A percentile compares a stretch with the other conserved stretches of the same genome.
These are phyloP conservation scores for Bambusicola thoracicus DNA, from an alignment of 2,113 vertebrate genomes.

Conservation along the genomic window DNA sequence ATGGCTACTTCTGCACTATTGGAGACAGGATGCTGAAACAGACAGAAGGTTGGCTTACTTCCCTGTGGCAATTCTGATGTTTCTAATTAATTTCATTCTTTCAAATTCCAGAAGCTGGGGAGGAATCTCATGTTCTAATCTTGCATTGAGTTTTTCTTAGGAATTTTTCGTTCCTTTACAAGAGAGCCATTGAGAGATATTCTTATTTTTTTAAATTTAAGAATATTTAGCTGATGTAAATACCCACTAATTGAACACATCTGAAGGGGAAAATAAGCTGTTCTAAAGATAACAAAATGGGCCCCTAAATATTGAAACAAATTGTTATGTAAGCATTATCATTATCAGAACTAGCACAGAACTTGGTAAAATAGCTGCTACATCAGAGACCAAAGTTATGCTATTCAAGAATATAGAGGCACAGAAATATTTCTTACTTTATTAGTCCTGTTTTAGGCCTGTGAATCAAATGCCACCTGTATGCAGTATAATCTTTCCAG, in stretches of 20 bases:
- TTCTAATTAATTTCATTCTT: slow-evolving; percentile 61
- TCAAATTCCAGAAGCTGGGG: slow-evolving; percentile 27
- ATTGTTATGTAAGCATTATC: not conserved
- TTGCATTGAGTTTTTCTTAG: slow-evolving; percentile 22
- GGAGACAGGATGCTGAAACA: slow-evolving; percentile 53
- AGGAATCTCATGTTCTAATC: not conserved
- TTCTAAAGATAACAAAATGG: not conserved
- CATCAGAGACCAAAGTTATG: not conserved
- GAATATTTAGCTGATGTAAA: slow-evolving; percentile 21
- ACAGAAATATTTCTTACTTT: slow-evolving; percentile 79
- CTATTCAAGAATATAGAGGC: not conserved
- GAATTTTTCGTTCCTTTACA: slow-evolving; percentile 24
- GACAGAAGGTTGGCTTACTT: slow-evolving; percentile 21
- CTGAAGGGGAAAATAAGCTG: not conserved
- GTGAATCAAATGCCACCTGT: slow-evolving; percentile 97
- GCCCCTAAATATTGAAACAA: not conserved
- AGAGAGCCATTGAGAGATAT: not conserved
- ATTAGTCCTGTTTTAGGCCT: slow-evolving; percentile 97
- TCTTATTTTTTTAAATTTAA: not conserved
- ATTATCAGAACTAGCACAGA: slow-evolving; percentile 2
- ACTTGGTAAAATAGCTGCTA: not conserved
- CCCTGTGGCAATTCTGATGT: slow-evolving; percentile 40
- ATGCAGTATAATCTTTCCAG: slow-evolving; percentile 99
- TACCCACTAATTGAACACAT: slow-evolving; percentile 16
- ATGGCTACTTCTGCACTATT: not conserved